Evolutionary conservation across 1,140 invertebrate genomes (phyloP).

Genomic region (Thalassaphorura encarpata): DNA sequence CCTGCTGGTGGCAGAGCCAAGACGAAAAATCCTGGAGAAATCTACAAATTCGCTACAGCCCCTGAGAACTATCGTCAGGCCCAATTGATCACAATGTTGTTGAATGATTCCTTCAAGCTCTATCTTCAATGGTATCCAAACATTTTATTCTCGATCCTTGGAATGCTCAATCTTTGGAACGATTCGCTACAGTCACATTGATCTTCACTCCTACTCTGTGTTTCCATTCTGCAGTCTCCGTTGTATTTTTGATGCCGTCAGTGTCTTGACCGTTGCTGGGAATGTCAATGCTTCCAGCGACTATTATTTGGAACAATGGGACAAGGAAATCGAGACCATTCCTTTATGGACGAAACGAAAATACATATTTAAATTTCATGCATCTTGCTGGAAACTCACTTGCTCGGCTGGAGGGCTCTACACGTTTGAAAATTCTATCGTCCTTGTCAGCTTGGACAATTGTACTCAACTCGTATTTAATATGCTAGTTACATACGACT

Average conservation of each 20-base stretch:
- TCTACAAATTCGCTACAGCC: background rate
- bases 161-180: background rate
- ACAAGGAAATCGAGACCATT: background rate
- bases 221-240: conserved; percentile 1
- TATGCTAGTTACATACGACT: background rate
- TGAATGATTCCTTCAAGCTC: background rate
- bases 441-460: conserved; percentile 3
- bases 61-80: background rate
- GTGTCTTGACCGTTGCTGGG: background rate
- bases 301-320: background rate
- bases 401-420: conserved; percentile 14
- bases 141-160: background rate
- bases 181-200: background rate
- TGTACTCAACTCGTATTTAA: conserved; percentile 4
- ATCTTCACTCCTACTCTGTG: background rate
- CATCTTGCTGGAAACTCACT: background rate
- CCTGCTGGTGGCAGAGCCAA: background rate
- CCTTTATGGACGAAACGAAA: background rate
- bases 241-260: conserved; percentile 1
- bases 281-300: background rate
- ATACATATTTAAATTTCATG: background rate
- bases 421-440: conserved; percentile 14
- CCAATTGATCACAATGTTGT: background rate
- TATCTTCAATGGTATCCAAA: conserved; percentile 5
- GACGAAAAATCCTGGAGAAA: background rate